Conservation (phyloP, 92 coral and sea anemone species). For the Porites divaricata region DNA sequence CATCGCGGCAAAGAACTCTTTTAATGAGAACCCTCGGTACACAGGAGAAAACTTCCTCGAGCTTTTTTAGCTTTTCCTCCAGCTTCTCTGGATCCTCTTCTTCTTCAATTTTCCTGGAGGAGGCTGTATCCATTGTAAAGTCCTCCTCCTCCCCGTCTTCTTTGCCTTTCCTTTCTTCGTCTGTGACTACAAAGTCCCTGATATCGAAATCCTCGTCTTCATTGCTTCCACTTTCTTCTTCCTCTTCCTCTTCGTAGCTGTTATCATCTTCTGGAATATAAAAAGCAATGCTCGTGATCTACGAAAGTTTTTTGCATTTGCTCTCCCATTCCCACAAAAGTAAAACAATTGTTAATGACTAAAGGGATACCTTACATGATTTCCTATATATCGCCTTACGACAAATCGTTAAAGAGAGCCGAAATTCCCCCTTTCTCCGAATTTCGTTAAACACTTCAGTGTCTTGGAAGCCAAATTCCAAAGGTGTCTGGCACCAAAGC, state of each 20-base stretch:
- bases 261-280: neutral
- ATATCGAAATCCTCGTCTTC: neutral
- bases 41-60: slow-evolving; percentile 27
- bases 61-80: slow-evolving; percentile 19
- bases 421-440: too few relatives aligned
- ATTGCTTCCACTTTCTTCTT: neutral
- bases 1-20: slow-evolving; percentile 55
- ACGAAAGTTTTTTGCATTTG: too few relatives aligned
- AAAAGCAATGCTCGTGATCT: neutral
- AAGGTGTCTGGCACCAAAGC: too few relatives aligned
- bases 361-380: too few relatives aligned
- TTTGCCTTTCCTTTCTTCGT: neutral
- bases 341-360: too few relatives aligned
- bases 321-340: too few relatives aligned
- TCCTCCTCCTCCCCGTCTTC: too few relatives aligned
- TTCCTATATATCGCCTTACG: too few relatives aligned
- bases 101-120: neutral
- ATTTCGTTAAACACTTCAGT: too few relatives aligned
- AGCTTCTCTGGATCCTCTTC: slow-evolving; percentile 23
- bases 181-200: neutral
- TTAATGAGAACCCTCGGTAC: slow-evolving; percentile 35
- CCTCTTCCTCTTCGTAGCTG: neutral
- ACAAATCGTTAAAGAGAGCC: too few relatives aligned
- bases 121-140: neutral
- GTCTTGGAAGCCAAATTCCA: too few relatives aligned